Percentiles rank a stretch among this genome's conserved stretches.
phyloP scores from a whole-genome alignment of 2,113 vertebrate species.

The Tonatia bakeri region DNA sequence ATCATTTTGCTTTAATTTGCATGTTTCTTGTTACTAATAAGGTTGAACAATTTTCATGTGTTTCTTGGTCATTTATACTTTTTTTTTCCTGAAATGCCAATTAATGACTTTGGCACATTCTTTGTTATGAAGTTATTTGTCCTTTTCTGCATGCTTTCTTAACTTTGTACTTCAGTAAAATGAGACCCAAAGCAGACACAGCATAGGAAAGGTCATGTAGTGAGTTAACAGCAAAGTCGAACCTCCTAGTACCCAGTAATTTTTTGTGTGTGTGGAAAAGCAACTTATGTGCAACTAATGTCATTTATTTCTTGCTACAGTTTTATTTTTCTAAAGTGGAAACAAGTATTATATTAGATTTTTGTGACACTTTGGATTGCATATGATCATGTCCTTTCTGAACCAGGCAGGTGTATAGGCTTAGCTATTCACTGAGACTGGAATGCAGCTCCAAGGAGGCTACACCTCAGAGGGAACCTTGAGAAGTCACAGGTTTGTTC shows the following conservation, averaged over 20 bases:
- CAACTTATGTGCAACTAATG: not conserved
- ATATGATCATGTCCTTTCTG: not conserved
- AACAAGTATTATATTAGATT: slow-evolving; percentile 10
- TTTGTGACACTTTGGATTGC: not conserved
- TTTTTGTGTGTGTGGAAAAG: not conserved
- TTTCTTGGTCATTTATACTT: not conserved
- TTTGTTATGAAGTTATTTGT: not conserved
- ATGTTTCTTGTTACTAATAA: not conserved
- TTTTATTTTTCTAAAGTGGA: slow-evolving; percentile 33
- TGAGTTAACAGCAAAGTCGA: not conserved
- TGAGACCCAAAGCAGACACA: not conserved
- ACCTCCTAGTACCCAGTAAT: not conserved
- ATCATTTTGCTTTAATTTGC: not conserved
- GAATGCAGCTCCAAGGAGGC: not conserved
- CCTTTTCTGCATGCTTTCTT: slow-evolving; percentile 2
- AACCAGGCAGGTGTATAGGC: not conserved
- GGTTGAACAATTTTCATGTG: not conserved
- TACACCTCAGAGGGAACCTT: not conserved
- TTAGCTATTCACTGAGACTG: not conserved
- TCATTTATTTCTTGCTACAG: not conserved
- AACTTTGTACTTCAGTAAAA: slow-evolving; percentile 1
- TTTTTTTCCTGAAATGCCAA: slow-evolving; percentile 9
- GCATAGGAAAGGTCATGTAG: not conserved
- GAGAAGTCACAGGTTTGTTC: not conserved
- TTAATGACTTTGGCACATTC: not conserved